Evolutionary conservation across 2,888 invertebrate species (phyloP).

Genomic region (Teleiodes luculella): DNA sequence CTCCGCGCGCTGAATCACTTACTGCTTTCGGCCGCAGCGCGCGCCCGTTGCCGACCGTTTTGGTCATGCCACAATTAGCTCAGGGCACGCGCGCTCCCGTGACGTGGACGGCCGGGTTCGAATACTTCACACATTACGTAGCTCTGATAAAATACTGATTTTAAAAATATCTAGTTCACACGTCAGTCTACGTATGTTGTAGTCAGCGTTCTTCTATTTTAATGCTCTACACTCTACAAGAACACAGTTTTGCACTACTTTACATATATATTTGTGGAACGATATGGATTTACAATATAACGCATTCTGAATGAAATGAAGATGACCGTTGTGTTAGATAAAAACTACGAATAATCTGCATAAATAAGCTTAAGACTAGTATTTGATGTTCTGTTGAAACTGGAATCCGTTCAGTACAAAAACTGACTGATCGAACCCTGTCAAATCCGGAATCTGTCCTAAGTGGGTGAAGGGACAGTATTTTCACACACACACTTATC

Average conservation of each 20-base stretch:
- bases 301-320: neutral
- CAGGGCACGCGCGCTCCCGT: slow-evolving; percentile 63
- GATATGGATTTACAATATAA: no score
- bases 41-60: slow-evolving; percentile 55
- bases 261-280: no score
- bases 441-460: no score
- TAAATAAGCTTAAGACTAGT: no score
- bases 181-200: slow-evolving; percentile 41
- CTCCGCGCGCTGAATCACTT: slow-evolving; percentile 60
- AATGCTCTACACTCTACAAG: slow-evolving; percentile 32
- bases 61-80: slow-evolving; percentile 73
- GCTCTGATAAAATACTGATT: slow-evolving; percentile 56
- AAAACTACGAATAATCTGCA: no score
- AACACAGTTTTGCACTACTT: no score
- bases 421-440: no score
- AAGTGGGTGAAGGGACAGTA: no score
- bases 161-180: slow-evolving; percentile 65
- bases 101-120: slow-evolving; percentile 59
- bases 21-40: slow-evolving; percentile 54
- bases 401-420: no score
- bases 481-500: neutral
- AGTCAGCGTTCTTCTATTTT: slow-evolving; percentile 36
- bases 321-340: neutral
- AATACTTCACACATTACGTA: slow-evolving; percentile 66
- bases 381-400: no score